A percentile compares a stretch with the other conserved stretches of the same genome.
phyloP scores from a whole-genome alignment of 2,797 vertebrate species.

The Sebastolobus altivelis region DNA sequence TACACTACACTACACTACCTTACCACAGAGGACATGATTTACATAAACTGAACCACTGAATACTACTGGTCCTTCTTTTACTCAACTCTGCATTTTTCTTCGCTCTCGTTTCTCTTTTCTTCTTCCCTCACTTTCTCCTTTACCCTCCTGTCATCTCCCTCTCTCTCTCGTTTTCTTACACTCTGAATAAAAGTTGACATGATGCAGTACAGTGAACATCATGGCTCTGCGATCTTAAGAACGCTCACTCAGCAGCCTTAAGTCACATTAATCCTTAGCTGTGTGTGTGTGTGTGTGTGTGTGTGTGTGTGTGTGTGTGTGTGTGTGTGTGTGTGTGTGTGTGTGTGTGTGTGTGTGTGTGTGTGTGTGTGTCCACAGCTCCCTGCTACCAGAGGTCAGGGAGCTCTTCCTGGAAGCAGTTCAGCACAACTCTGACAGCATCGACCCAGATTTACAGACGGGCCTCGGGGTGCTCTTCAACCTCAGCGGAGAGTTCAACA shows the following conservation, averaged over 20 bases:
- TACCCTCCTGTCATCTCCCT: background rate
- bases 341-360: slow-evolving; percentile 17
- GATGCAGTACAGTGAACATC: slow-evolving; percentile 40
- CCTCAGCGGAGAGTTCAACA: slow-evolving; percentile 95
- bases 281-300: slow-evolving; percentile 10
- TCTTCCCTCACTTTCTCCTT: background rate
- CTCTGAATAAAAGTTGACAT: slow-evolving; percentile 31
- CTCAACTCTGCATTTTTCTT: background rate
- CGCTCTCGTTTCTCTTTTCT: background rate
- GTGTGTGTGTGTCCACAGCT: slow-evolving; percentile 76
- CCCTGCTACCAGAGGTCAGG: slow-evolving; percentile 92
- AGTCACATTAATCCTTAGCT: slow-evolving; percentile 56
- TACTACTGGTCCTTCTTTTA: background rate
- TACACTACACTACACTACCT: background rate
- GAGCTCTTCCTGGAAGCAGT: slow-evolving; percentile 95
- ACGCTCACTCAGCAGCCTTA: slow-evolving; percentile 52
- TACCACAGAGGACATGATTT: background rate
- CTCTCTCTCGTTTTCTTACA: background rate
- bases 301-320: slow-evolving; percentile 18
- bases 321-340: slow-evolving; percentile 18
- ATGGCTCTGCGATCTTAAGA: slow-evolving; percentile 34
- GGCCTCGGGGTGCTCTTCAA: slow-evolving; percentile 98
- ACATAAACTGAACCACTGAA: background rate
- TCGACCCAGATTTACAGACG: slow-evolving; percentile 97
- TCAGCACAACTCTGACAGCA: slow-evolving; percentile 91